phyloP scores from a whole-genome alignment of 2,113 vertebrate genomes.

The Dicerorhinus sumatrensis region DNA sequence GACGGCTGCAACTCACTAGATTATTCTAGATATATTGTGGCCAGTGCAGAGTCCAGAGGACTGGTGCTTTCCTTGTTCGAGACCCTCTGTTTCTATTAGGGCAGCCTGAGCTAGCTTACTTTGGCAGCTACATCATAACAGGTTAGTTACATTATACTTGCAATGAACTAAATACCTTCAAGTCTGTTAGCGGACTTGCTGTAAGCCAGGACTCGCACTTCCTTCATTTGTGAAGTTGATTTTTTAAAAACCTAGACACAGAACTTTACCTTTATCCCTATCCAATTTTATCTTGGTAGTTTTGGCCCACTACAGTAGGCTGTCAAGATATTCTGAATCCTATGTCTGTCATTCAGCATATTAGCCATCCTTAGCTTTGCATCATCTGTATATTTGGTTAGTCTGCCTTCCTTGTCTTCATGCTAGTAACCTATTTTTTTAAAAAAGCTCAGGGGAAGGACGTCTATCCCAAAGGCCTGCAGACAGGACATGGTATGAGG shows the following conservation, averaged over 20 bases:
- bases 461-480: background rate
- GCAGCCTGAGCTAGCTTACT: background rate
- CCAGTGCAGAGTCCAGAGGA: background rate
- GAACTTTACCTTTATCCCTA: background rate
- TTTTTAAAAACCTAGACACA: background rate
- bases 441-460: background rate
- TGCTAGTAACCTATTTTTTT: background rate
- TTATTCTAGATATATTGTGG: background rate
- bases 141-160: background rate
- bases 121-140: background rate
- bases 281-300: background rate
- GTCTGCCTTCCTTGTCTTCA: background rate
- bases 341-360: background rate
- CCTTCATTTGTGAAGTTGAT: background rate
- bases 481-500: background rate
- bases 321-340: background rate
- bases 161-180: background rate
- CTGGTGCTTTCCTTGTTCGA: background rate
- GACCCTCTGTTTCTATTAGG: background rate
- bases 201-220: background rate
- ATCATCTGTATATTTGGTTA: background rate
- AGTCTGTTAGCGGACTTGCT: background rate
- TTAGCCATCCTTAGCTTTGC: background rate
- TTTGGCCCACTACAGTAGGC: background rate
- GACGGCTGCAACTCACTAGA: background rate